Evolutionary conservation across 2,113 vertebrate genomes (phyloP).

Genomic region (Symphodus melops): DNA sequence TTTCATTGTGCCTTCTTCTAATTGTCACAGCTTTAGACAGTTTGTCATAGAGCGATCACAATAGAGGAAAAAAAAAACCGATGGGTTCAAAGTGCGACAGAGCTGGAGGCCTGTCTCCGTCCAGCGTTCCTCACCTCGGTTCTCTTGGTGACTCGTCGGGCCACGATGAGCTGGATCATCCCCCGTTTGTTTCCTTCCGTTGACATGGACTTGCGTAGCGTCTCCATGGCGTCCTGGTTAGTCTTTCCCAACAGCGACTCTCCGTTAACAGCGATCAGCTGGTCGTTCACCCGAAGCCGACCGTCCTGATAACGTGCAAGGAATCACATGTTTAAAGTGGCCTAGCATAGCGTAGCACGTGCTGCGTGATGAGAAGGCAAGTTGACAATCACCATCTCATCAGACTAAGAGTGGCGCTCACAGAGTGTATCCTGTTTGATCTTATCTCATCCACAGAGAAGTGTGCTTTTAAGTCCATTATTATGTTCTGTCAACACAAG

Average conservation of each 20-base stretch:
- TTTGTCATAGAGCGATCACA: too few species aligned
- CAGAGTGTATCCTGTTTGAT: slow-evolving; percentile 40
- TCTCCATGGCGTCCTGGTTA: slow-evolving; percentile 99
- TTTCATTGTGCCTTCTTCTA: too few species aligned
- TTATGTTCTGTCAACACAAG: slow-evolving; percentile 48
- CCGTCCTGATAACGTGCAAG: slow-evolving; percentile 86
- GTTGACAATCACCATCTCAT: slow-evolving; percentile 33
- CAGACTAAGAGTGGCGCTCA: slow-evolving; percentile 17
- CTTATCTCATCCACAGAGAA: slow-evolving; percentile 24
- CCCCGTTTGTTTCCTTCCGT: slow-evolving; percentile 95
- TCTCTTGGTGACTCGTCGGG: slow-evolving; percentile 87
- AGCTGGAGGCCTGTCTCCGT: background rate
- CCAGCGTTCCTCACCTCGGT: slow-evolving; percentile 83
- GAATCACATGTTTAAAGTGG: background rate
- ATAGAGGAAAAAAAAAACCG: too few species aligned
- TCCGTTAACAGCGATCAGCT: slow-evolving; percentile 95
- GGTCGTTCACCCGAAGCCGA: slow-evolving; percentile 94
- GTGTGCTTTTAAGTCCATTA: slow-evolving; percentile 42
- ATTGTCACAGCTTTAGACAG: too few species aligned
- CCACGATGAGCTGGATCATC: slow-evolving; percentile 98
- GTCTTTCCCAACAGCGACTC: slow-evolving; percentile 96
- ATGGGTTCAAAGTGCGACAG: too few species aligned
- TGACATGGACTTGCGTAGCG: slow-evolving; percentile 95
- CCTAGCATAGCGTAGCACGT: too few species aligned
- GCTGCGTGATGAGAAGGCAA: background rate